A percentile compares a stretch with the other conserved stretches of the same genome.
phyloP scores from a whole-genome alignment of 2,797 vertebrate species.

The Schizopygopsis pylzovi region DNA sequence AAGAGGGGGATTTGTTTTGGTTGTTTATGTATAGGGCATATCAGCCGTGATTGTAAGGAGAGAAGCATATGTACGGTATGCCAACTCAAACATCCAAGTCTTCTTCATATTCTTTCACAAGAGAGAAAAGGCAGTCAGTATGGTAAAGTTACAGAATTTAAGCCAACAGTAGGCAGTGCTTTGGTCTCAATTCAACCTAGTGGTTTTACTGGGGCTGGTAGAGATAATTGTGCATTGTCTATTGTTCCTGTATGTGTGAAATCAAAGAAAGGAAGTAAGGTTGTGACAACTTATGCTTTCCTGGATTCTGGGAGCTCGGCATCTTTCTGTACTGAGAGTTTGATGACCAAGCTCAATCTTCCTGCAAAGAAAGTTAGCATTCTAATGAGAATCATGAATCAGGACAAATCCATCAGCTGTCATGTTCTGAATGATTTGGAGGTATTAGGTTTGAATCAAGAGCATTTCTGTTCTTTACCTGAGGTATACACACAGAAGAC shows the following conservation, averaged over 20 bases:
- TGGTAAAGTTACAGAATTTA: not conserved
- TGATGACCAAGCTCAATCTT: too few relatives aligned
- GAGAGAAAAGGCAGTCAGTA: not conserved
- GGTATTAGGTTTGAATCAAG: too few relatives aligned
- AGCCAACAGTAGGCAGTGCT: not conserved
- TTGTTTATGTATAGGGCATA: too few relatives aligned
- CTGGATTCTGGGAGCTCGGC: not conserved
- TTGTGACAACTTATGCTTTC: not conserved
- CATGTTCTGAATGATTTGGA: too few relatives aligned
- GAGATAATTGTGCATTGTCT: not conserved
- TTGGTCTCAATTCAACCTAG: not conserved
- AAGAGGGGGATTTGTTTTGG: too few relatives aligned
- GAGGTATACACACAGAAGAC: too few relatives aligned
- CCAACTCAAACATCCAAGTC: not conserved
- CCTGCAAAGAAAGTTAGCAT: too few relatives aligned
- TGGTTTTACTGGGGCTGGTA: not conserved
- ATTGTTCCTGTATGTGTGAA: not conserved
- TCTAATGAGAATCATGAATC: too few relatives aligned
- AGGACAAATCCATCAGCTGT: too few relatives aligned
- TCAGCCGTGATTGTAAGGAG: too few relatives aligned
- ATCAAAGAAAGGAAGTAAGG: not conserved
- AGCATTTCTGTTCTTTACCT: too few relatives aligned
- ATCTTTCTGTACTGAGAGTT: not conserved
- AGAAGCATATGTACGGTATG: too few relatives aligned
- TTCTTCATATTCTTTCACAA: not conserved